Evolutionary conservation across 2,888 invertebrate genomes (phyloP).

Genomic region (Pseudococcus longispinus): DNA sequence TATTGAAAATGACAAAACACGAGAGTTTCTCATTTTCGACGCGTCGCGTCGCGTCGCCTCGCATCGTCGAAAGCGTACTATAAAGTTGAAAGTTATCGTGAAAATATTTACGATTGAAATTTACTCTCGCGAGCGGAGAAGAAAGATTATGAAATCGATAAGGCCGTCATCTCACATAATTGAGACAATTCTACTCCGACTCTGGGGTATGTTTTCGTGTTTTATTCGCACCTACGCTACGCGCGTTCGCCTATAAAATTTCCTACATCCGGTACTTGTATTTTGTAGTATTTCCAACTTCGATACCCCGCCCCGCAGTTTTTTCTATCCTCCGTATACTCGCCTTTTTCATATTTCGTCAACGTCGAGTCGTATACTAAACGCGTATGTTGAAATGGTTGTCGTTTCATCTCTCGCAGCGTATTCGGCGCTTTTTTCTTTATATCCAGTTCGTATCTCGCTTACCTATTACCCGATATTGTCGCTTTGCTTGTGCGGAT

Average conservation of each 20-base stretch:
- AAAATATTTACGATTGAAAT: slow-evolving; percentile 18
- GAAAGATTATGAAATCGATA: background rate
- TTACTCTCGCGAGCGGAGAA: background rate
- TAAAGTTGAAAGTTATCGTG: background rate
- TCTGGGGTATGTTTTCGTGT: background rate
- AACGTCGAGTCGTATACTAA: background rate
- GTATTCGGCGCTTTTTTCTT: background rate
- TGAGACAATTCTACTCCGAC: background rate
- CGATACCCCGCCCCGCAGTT: no score
- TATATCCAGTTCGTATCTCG: no score
- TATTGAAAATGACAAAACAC: slow-evolving; percentile 13
- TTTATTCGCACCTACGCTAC: background rate
- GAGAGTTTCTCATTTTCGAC: background rate
- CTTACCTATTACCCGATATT: no score
- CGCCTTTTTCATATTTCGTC: background rate
- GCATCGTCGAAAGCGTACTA: background rate
- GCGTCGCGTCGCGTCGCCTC: background rate
- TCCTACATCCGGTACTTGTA: background rate
- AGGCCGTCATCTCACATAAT: background rate
- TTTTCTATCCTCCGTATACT: no score
- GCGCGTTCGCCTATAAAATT: background rate
- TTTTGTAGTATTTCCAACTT: background rate
- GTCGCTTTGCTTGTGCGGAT: no score
- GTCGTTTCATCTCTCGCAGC: background rate
- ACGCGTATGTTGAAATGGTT: background rate